These are phyloP conservation scores for Eurystomus glaucurus DNA, from an alignment of 2,797 vertebrate species.

Conservation along the genomic window DNA sequence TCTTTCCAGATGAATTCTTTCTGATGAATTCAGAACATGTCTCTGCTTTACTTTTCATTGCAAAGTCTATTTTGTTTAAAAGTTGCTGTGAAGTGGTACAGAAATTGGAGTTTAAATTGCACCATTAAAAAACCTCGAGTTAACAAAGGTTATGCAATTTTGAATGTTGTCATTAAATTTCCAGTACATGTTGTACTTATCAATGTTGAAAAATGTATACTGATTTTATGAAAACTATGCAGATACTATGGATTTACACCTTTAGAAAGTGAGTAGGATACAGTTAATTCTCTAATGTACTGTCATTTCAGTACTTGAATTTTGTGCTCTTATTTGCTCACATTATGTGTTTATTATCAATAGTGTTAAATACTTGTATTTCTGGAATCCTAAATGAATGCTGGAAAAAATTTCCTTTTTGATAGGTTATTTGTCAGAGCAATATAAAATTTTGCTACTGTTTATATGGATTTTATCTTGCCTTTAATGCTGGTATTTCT, in stretches of 20 bases:
- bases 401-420: neutral
- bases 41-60: conserved; percentile 70
- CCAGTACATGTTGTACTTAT: neutral
- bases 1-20: neutral
- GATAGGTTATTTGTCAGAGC: neutral
- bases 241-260: neutral
- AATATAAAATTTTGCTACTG: neutral
- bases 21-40: conserved; percentile 43
- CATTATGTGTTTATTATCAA: neutral
- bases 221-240: neutral
- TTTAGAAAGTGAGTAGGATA: neutral
- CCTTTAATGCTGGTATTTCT: neutral
- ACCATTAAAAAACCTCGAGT: conserved; percentile 57
- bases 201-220: neutral
- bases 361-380: neutral
- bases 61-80: conserved; percentile 76
- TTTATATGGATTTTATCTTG: neutral
- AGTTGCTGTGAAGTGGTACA: conserved; percentile 30
- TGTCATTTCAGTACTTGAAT: neutral
- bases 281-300: neutral
- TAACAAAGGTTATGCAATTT: conserved; percentile 61
- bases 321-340: neutral
- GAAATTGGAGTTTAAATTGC: conserved; percentile 22
- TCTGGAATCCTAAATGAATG: neutral
- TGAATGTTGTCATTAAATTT: neutral